A percentile compares a stretch with the other conserved stretches of the same genome.
Evolutionary conservation across 2,888 invertebrate species (phyloP).

Genomic region (Carcina quercana): DNA sequence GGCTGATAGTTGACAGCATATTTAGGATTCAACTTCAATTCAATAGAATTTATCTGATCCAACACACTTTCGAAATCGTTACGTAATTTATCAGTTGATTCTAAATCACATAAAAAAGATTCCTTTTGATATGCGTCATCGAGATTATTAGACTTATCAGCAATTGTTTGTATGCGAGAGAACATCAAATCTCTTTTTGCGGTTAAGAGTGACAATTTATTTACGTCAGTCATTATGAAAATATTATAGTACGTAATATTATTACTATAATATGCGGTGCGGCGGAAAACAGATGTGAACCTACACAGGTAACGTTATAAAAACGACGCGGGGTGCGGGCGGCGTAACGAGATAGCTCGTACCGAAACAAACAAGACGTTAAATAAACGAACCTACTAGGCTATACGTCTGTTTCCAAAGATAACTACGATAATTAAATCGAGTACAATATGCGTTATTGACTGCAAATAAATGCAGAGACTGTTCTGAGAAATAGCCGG

Average conservation of each 20-base stretch:
- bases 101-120: neutral
- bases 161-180: neutral
- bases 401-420: no score
- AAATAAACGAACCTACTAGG: neutral
- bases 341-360: no score
- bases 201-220: neutral
- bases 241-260: neutral
- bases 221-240: neutral
- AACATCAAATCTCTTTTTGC: conserved; percentile 1
- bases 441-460: no score
- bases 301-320: neutral
- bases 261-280: neutral
- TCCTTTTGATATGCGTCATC: neutral
- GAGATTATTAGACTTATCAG: neutral
- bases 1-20: neutral
- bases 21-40: neutral
- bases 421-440: no score
- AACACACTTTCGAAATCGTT: neutral
- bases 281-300: neutral
- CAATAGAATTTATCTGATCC: neutral
- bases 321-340: no score
- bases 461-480: no score
- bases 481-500: no score
- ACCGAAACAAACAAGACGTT: neutral
- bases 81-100: neutral